A percentile compares a stretch with the other conserved stretches of the same genome.
phyloP scores from a whole-genome alignment of 2,113 vertebrate genomes.

The Phycodurus eques region DNA sequence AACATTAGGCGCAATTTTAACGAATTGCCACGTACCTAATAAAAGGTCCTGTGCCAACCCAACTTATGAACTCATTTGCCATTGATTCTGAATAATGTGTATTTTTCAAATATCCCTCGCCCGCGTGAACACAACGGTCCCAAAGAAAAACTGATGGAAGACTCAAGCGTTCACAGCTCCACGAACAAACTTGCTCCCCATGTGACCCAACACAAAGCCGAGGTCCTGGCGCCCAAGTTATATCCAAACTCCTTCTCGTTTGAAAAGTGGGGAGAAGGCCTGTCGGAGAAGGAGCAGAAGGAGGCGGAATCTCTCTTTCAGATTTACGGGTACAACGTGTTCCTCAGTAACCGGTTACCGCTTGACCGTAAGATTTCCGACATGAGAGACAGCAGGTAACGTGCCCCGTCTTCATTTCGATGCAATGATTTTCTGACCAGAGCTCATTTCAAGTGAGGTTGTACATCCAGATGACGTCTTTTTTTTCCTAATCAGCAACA shows the following conservation, averaged over 20 bases:
- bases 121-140: neutral
- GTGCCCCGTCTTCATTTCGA: neutral
- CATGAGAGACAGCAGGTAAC: slow-evolving; percentile 52
- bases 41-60: too few species aligned
- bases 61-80: too few species aligned
- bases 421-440: too few species aligned
- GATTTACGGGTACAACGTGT: slow-evolving; percentile 66
- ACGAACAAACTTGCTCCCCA: neutral
- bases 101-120: neutral
- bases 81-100: neutral
- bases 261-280: slow-evolving; percentile 49
- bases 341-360: slow-evolving; percentile 63
- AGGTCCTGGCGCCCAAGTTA: slow-evolving; percentile 14
- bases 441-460: too few species aligned
- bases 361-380: slow-evolving; percentile 54
- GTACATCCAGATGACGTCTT: too few species aligned
- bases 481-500: too few species aligned
- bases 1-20: too few species aligned
- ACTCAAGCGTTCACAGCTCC: neutral
- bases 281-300: slow-evolving; percentile 58
- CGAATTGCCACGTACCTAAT: too few species aligned
- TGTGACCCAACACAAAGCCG: neutral
- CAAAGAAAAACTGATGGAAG: slow-evolving; percentile 38
- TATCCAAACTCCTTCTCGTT: slow-evolving; percentile 62
- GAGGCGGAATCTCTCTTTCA: slow-evolving; percentile 55